Percentiles rank a stretch among this genome's conserved stretches.
Conservation (phyloP, 1,140 invertebrate genomes). For the Neodiprion fabricii region DNA sequence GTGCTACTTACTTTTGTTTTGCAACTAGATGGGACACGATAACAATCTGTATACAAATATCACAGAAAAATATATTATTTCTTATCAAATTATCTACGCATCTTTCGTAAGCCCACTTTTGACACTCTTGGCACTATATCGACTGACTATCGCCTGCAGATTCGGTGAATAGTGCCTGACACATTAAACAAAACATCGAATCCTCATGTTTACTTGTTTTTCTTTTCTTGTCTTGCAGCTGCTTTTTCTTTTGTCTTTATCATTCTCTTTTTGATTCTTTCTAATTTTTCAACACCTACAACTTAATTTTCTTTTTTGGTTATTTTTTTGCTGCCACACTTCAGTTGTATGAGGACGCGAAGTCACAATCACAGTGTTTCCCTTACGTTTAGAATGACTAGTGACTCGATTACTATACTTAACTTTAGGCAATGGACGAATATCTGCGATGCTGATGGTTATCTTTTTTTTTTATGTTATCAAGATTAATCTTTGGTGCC, state of each 20-base stretch:
- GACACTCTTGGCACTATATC: not conserved
- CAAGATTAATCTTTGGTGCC: not conserved
- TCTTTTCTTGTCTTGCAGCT: not conserved
- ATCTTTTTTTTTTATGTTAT: too few relatives aligned
- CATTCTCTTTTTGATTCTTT: not conserved
- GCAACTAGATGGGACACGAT: too few relatives aligned
- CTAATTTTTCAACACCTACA: not conserved
- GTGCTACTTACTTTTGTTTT: too few relatives aligned
- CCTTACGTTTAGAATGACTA: not conserved
- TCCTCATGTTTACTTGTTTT: not conserved
- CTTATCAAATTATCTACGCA: not conserved
- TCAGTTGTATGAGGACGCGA: not conserved
- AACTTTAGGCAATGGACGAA: not conserved
- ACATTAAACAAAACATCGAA: not conserved
- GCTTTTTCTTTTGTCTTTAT: not conserved
- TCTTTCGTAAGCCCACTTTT: not conserved
- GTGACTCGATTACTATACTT: not conserved
- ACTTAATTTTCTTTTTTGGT: not conserved
- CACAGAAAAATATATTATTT: too few relatives aligned
- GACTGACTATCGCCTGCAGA: not conserved
- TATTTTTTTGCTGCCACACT: not conserved
- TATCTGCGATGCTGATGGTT: too few relatives aligned
- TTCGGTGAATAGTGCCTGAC: not conserved
- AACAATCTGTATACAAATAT: too few relatives aligned
- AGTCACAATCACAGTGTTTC: not conserved